A percentile compares a stretch with the other conserved stretches of the same genome.
phyloP scores from a whole-genome alignment of 2,888 invertebrate genomes.

The Ochlodes sylvanus region DNA sequence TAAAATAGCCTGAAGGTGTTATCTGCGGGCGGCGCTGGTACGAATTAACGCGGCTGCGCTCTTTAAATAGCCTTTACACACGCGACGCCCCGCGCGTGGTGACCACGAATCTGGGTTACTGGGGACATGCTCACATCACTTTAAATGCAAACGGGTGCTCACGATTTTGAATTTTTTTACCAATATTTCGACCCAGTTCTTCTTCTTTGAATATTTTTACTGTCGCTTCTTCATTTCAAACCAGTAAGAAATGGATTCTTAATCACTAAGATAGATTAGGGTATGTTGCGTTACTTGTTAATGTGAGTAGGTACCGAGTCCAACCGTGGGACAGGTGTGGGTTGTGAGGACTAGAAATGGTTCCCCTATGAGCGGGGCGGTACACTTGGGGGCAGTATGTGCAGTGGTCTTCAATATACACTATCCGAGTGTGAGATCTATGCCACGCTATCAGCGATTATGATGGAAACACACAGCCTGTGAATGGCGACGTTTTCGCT shows the following conservation, averaged over 20 bases:
- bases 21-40: conserved; percentile 11
- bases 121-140: too few relatives aligned
- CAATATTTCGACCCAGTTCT: too few relatives aligned
- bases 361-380: conserved; percentile 6
- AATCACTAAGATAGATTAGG: too few relatives aligned
- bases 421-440: conserved; percentile 58
- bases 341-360: not conserved
- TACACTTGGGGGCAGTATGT: not conserved
- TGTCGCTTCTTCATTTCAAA: too few relatives aligned
- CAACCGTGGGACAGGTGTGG: not conserved
- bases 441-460: conserved; percentile 51
- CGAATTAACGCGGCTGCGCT: conserved; percentile 15
- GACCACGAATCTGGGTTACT: not conserved
- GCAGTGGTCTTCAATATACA: conserved; percentile 36
- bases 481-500: not conserved
- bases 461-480: conserved; percentile 45
- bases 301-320: too few relatives aligned
- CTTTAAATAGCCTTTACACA: conserved; percentile 13
- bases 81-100: conserved; percentile 4
- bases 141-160: too few relatives aligned
- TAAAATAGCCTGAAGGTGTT: conserved; percentile 11
- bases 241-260: too few relatives aligned
- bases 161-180: too few relatives aligned
- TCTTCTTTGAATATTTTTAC: too few relatives aligned
- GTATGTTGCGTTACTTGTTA: too few relatives aligned